Evolutionary conservation across 2,888 invertebrate genomes (phyloP), one percentile per base, ranked within the genome.

Genomic region (Cataglyphis cursor): DNA sequence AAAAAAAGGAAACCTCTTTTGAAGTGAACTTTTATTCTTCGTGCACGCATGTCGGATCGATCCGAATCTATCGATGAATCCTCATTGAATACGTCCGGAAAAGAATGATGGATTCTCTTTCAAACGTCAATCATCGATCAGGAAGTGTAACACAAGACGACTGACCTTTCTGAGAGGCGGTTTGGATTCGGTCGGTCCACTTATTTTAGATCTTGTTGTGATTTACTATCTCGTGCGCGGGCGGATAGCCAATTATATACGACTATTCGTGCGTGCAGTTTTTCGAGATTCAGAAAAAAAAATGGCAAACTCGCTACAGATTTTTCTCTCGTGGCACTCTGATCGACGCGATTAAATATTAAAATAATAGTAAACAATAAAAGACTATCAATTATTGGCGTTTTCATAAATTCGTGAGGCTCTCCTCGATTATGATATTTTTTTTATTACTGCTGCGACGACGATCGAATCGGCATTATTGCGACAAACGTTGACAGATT

Each of bases 71-170:
- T 18, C 44, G 76, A 85, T 70, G 12, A 51, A 76, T 44, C 62
- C 24, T 66, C 44, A 72, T 81, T 54, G 80, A 74, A 80, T 75
- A 54, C 44, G 48, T 31, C 57, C 31, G 21, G 12, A 38, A 35
- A 54, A 81, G 65, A 68, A 84, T 82, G 89, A 88, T 81, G 81
- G 75, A 44, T 88, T 80, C 44, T 84, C 51, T 84, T 90, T 90
- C 54, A 72, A n/a, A 88, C 84, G 89, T 89, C 90, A 81, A 91
- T 92, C 92, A 92, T 90, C 88, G 74, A 89, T 87, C 59, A 70
- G 82, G 78, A 81, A 75, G 66, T 73, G 78, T 83, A 82, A 81
- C 66, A 73, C 44, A 75, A 81, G 62, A 38, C 24, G 38, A 31
- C 59, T 65, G 68, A 74, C 62, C 62, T 61, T 31, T 64, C 64